A percentile compares a stretch with the other conserved stretches of the same genome.
These are phyloP conservation scores for Ligdia adustata DNA, from an alignment of 2,888 invertebrate species.

Conservation along the genomic window DNA sequence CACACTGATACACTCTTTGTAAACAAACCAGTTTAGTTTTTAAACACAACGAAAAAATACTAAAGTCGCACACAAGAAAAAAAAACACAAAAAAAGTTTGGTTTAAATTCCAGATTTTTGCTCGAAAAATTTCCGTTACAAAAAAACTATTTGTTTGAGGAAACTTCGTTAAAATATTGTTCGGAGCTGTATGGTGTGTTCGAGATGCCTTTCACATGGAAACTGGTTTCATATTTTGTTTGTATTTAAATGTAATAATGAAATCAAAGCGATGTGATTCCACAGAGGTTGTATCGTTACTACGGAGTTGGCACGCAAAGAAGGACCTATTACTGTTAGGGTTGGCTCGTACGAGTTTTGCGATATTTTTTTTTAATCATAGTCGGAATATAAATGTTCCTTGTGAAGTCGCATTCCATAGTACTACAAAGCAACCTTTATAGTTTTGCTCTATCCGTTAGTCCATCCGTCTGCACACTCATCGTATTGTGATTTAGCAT, in stretches of 20 bases:
- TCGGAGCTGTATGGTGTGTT: background rate
- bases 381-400: no score
- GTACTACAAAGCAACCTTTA: no score
- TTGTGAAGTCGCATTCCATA: no score
- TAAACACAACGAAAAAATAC: background rate
- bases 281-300: conserved; percentile 11
- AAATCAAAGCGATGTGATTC: conserved; percentile 11
- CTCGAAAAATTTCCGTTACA: background rate
- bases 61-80: background rate
- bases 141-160: background rate
- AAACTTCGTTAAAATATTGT: no score
- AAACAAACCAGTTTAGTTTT: background rate
- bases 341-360: conserved; percentile 3
- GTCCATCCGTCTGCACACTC: no score
- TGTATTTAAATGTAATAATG: conserved; percentile 4
- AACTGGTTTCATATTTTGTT: no score
- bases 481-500: no score
- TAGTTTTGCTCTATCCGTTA: no score
- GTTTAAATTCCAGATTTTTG: no score
- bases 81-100: no score
- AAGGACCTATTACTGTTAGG: conserved; percentile 16
- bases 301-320: conserved; percentile 16
- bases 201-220: conserved; percentile 15
- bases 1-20: background rate
- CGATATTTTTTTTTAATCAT: no score